phyloP scores from a whole-genome alignment of 2,888 invertebrate species.

The Tetragonula carbonaria region DNA sequence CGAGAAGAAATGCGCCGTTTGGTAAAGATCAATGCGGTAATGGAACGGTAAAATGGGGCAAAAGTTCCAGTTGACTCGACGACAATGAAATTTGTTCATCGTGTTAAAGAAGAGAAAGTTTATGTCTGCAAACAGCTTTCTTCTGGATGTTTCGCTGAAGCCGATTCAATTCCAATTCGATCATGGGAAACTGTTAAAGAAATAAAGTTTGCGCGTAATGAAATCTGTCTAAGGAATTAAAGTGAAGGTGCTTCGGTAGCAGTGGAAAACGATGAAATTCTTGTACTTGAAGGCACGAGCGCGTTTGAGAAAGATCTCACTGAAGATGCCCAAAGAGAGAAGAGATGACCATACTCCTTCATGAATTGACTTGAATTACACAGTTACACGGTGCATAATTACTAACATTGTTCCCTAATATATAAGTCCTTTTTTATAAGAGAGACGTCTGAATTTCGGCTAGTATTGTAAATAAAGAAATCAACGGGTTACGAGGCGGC shows the following conservation, averaged over 20 bases:
- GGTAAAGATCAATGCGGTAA: conserved; percentile 84
- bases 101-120: background rate
- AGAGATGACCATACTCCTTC: background rate
- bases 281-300: conserved; percentile 21
- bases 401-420: conserved; percentile 48
- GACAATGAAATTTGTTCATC: conserved; percentile 10
- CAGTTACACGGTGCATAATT: conserved; percentile 25
- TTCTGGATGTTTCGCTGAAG: background rate
- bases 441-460: conserved; percentile 32
- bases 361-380: conserved; percentile 37
- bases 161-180: conserved; percentile 10
- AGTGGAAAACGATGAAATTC: conserved; percentile 45
- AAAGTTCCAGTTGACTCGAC: background rate
- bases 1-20: conserved; percentile 86
- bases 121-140: background rate
- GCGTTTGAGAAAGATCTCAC: conserved; percentile 34
- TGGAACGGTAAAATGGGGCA: background rate
- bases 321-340: conserved; percentile 6
- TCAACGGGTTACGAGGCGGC: conserved; percentile 7
- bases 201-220: conserved; percentile 16
- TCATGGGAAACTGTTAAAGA: conserved; percentile 19
- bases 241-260: conserved; percentile 49
- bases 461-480: conserved; percentile 51
- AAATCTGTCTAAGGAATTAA: conserved; percentile 8
- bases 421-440: conserved; percentile 56